Percentiles rank a stretch among this genome's conserved stretches.
These are phyloP conservation scores for Dendrolimus kikuchii DNA, from an alignment of 1,140 invertebrate species.

Conservation along the genomic window DNA sequence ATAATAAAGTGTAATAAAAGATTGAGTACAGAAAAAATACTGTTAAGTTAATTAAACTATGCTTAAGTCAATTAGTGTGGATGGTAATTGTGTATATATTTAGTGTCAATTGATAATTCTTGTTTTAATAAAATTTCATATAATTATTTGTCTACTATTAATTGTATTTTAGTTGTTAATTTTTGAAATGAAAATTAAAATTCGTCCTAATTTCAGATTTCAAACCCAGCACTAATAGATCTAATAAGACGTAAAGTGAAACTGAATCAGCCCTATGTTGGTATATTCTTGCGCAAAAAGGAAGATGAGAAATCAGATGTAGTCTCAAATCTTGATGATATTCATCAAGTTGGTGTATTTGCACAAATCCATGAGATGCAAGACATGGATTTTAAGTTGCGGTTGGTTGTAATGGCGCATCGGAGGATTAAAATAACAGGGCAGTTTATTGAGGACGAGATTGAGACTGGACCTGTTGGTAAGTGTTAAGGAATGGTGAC, in stretches of 20 bases:
- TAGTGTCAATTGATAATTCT: too few relatives aligned
- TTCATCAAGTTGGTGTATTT: constrained; percentile 96
- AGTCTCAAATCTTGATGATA: constrained; percentile 87
- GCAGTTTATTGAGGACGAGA: constrained; percentile 81
- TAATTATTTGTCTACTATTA: background rate
- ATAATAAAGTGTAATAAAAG: too few relatives aligned
- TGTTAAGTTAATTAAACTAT: too few relatives aligned
- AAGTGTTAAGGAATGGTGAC: constrained; percentile 9
- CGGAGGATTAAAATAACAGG: constrained; percentile 87
- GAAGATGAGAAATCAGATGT: constrained; percentile 93
- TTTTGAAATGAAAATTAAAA: too few relatives aligned
- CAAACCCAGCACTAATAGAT: constrained; percentile 91
- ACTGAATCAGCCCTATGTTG: constrained; percentile 97
- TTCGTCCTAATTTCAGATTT: constrained; percentile 76
- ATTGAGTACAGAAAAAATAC: too few relatives aligned
- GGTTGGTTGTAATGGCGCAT: constrained; percentile 95
- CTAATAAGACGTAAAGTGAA: constrained; percentile 95
- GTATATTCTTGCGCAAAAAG: constrained; percentile 96
- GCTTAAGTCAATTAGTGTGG: too few relatives aligned
- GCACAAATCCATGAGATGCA: constrained; percentile 98
- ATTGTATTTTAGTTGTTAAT: constrained; percentile 3
- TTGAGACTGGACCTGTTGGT: constrained; percentile 70
- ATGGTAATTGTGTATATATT: too few relatives aligned
- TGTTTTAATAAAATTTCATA: too few relatives aligned
- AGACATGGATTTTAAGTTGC: constrained; percentile 92